phyloP scores from a whole-genome alignment of 2,797 vertebrate species.

The Leptoclinus maculatus region DNA sequence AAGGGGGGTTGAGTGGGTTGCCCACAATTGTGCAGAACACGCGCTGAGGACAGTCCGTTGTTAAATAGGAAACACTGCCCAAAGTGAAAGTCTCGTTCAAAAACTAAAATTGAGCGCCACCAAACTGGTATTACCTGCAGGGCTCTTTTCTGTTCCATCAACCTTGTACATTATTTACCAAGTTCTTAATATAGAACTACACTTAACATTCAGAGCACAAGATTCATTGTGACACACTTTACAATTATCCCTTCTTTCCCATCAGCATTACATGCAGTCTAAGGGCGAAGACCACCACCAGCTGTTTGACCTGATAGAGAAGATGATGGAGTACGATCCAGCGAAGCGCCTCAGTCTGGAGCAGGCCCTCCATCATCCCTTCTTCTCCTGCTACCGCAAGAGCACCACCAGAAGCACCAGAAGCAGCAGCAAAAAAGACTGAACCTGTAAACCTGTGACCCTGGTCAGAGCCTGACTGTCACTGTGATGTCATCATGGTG shows the following conservation, averaged over 20 bases:
- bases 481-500: conserved; percentile 18
- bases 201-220: not conserved
- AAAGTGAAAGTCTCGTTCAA: too few relatives aligned
- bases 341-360: conserved; percentile 85
- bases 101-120: too few relatives aligned
- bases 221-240: not conserved
- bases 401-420: conserved; percentile 54
- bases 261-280: conserved; percentile 88
- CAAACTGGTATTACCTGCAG: not conserved
- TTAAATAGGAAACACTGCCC: too few relatives aligned
- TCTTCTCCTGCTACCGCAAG: conserved; percentile 80
- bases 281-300: conserved; percentile 84
- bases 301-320: conserved; percentile 90
- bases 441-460: conserved; percentile 20
- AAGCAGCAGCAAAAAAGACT: conserved; percentile 54
- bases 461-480: conserved; percentile 21
- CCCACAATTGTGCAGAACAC: too few relatives aligned
- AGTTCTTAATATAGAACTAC: not conserved
- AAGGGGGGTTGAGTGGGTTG: too few relatives aligned
- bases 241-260: not conserved
- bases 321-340: conserved; percentile 91
- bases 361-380: conserved; percentile 88
- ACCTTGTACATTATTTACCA: not conserved
- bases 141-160: not conserved
- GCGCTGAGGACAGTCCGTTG: too few relatives aligned